phyloP scores from a whole-genome alignment of 2,113 vertebrate genomes.

The Grammomys dolichurus region DNA sequence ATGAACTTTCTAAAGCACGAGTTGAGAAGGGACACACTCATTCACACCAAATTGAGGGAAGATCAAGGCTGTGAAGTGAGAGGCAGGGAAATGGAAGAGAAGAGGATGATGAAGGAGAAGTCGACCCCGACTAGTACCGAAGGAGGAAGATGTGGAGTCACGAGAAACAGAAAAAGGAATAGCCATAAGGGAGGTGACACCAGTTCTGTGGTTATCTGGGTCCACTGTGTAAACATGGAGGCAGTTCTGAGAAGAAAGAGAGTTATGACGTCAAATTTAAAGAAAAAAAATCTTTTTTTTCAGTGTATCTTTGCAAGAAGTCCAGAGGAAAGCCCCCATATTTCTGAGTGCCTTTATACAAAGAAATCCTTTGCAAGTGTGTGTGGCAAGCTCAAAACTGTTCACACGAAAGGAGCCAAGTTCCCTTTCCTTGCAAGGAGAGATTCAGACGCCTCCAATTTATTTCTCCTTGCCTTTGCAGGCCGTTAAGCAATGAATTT shows the following conservation, averaged over 20 bases:
- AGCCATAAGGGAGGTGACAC: neutral
- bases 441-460: slow-evolving; percentile 46
- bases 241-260: neutral
- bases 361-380: neutral
- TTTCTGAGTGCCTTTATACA: neutral
- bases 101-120: neutral
- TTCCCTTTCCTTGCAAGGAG: slow-evolving; percentile 46
- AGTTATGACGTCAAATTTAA: slow-evolving; percentile 42
- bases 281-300: neutral
- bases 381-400: neutral
- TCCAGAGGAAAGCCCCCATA: neutral
- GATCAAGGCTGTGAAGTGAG: neutral
- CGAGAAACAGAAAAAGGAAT: neutral
- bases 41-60: fast-evolving
- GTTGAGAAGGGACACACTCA: neutral
- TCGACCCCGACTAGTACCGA: fast-evolving
- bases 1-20: too few relatives aligned
- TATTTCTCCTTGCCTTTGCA: slow-evolving; percentile 72
- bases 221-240: slow-evolving; percentile 1
- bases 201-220: neutral
- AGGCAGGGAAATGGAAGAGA: too few relatives aligned
- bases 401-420: neutral
- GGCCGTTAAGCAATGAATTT: slow-evolving; percentile 69
- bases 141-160: fast-evolving
- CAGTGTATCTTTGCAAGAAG: neutral